Conservation (phyloP, 2,888 invertebrate species). For the Xanthorhoe designata region DNA sequence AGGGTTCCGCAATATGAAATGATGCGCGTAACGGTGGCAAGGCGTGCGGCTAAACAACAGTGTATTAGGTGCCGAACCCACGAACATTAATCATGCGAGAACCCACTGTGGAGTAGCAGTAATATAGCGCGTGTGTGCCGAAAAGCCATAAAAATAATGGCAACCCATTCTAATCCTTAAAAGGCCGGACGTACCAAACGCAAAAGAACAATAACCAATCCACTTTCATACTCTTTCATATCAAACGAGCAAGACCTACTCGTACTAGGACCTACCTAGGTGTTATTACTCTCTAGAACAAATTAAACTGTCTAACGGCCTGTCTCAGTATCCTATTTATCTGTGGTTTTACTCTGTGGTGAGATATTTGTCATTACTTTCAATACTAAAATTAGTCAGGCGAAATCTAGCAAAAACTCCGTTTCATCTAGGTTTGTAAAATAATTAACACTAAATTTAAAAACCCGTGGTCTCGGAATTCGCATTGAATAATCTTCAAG, state of each 20-base stretch:
- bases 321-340: no score
- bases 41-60: slow-evolving; percentile 39
- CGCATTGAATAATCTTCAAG: no score
- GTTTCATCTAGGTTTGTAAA: no score
- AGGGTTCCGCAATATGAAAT: slow-evolving; percentile 24
- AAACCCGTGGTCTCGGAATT: no score
- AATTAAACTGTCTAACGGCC: not conserved
- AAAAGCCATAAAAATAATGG: not conserved
- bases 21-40: slow-evolving; percentile 19
- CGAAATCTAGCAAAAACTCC: no score
- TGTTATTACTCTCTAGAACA: not conserved
- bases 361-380: no score
- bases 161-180: not conserved
- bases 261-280: not conserved
- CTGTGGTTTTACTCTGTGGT: no score
- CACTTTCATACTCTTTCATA: not conserved
- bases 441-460: no score
- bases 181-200: not conserved
- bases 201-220: not conserved
- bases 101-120: slow-evolving; percentile 40
- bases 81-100: slow-evolving; percentile 62
- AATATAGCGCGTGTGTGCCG: not conserved
- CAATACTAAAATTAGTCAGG: no score
- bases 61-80: slow-evolving; percentile 35
- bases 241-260: not conserved